phyloP scores from a whole-genome alignment of 2,888 invertebrate genomes.

The Lasius platythorax region DNA sequence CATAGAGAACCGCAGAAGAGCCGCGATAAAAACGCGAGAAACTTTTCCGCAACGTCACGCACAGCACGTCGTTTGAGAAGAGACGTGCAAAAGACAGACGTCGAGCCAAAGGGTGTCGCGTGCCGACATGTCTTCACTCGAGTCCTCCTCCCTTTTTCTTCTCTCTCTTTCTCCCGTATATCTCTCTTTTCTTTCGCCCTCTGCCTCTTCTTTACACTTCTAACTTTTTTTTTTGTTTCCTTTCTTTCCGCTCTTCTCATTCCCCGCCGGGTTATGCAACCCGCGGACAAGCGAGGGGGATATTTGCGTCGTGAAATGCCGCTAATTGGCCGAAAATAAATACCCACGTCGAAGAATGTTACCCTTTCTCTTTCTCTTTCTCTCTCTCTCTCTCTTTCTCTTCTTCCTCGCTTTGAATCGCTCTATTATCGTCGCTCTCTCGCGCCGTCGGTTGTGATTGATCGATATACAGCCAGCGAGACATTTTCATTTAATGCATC shows the following conservation, averaged over 20 bases:
- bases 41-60: conserved; percentile 58
- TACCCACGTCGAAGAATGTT: conserved; percentile 72
- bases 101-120: conserved; percentile 69
- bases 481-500: conserved; percentile 1
- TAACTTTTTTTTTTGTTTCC: conserved; percentile 53
- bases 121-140: conserved; percentile 64
- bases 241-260: conserved; percentile 63
- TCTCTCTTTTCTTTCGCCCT: conserved; percentile 8
- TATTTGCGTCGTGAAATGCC: conserved; percentile 81
- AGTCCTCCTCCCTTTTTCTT: conserved; percentile 26
- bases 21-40: conserved; percentile 53
- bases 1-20: conserved; percentile 17
- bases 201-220: conserved; percentile 30
- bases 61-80: conserved; percentile 5
- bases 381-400: conserved; percentile 32
- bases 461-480: conserved; percentile 6
- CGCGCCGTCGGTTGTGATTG: conserved; percentile 25
- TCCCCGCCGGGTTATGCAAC: conserved; percentile 81
- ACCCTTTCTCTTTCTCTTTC: conserved; percentile 21
- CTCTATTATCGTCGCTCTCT: conserved; percentile 34
- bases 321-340: conserved; percentile 84
- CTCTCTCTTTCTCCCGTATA: conserved; percentile 56
- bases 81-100: conserved; percentile 17
- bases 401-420: conserved; percentile 28
- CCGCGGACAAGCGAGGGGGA: conserved; percentile 72